Evolutionary conservation across 2,888 invertebrate genomes (phyloP), one percentile per base, ranked within the genome.

Genomic region (Euproctis similis): DNA sequence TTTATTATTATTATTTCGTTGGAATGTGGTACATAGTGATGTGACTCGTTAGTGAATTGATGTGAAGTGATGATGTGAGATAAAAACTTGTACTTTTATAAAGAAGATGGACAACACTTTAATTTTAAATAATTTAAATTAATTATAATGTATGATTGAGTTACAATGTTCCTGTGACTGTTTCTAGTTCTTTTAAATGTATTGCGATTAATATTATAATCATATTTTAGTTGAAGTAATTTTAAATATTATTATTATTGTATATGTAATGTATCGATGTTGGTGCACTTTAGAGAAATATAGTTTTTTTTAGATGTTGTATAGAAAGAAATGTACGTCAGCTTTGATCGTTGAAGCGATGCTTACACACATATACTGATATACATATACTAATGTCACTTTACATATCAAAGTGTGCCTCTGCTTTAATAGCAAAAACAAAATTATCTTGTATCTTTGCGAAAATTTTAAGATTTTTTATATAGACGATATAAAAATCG

Each of bases 391-490:
- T 48, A 52, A 56, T 21, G 66, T 66, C 73, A 75, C 70, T 64
- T 71, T 70, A 81, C 82, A 84, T 84, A 84, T 84, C 82, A 78
- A 77, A 58, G 77, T 82, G 82, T 84, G 82, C 82, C 82, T 84
- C 77, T 72, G 81, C 82, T 80, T 81, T 39, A 60, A 77, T 77
- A 80, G 80, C 71, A 72, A 75, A 62, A 68, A 80, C 4, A 4
- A 4, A 77, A 81, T n/a, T 82, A 80, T 81, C 80, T 69, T 72
- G n/a, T 64, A 72, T 65, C 55, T 64, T 80, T 77, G 77, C 50
- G 46, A 72, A 14, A 70, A 69, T 72, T 74, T 72, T 74, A 77
- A 73, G 71, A 60, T 63, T 75, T 74, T 80, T 73, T 76, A 81
- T 70, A 60, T 59, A 61, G 46, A 40, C 57, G 56, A 50, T 67